phyloP scores from a whole-genome alignment of 2,797 vertebrate genomes.

The Ceryle rudis region DNA sequence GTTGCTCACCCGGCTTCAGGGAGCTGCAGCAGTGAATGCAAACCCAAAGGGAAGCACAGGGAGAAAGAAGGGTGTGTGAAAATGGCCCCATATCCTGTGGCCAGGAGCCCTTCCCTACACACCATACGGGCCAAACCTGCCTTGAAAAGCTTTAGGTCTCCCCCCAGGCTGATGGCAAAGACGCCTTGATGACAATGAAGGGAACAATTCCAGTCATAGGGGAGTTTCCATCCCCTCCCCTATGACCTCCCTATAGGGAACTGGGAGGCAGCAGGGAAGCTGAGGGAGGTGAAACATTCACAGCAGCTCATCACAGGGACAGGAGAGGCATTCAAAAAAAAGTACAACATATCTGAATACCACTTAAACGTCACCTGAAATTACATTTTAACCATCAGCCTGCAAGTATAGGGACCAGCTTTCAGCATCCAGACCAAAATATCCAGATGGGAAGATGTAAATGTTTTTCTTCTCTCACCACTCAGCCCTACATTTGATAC shows the following conservation, averaged over 20 bases:
- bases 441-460: not conserved
- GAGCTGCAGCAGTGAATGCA: not conserved
- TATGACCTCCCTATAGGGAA: not conserved
- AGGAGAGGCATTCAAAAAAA: not conserved
- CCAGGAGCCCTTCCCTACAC: not conserved
- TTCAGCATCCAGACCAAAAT: not conserved
- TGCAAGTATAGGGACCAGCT: not conserved
- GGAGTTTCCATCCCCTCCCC: slow-evolving; percentile 9
- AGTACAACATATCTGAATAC: fast-evolving
- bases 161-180: not conserved
- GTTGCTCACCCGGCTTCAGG: fast-evolving
- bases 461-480: not conserved
- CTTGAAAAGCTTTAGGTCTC: not conserved
- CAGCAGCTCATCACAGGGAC: not conserved
- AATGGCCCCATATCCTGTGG: fast-evolving
- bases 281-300: not conserved
- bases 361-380: not conserved
- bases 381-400: not conserved
- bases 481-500: not conserved
- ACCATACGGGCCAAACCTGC: slow-evolving; percentile 6
- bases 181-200: not conserved
- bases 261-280: not conserved
- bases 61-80: not conserved
- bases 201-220: not conserved
- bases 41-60: not conserved